Percentiles rank a stretch among this genome's conserved stretches.
Conservation (phyloP, 2,113 vertebrate genomes). For the Coregonus clupeaformis region DNA sequence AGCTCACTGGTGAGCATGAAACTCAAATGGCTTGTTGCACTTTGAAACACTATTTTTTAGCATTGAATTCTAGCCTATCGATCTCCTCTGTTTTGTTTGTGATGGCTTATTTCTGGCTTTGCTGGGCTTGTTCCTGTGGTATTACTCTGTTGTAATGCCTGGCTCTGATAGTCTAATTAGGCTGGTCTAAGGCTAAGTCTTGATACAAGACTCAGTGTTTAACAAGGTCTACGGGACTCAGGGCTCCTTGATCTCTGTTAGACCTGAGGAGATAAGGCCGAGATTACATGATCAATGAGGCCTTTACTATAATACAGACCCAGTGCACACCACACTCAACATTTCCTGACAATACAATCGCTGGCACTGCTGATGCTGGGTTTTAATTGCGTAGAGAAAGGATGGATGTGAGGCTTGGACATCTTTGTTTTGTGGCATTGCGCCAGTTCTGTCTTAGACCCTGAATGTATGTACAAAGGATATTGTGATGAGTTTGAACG, state of each 20-base stretch:
- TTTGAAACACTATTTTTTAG: slow-evolving; percentile 42
- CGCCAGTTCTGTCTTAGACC: no score
- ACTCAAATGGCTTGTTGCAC: slow-evolving; percentile 14
- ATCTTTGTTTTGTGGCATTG: no score
- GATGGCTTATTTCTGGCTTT: slow-evolving; percentile 35
- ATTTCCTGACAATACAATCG: background rate
- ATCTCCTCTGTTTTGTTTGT: background rate
- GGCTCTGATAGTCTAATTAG: slow-evolving; percentile 33
- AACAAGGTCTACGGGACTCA: slow-evolving; percentile 34
- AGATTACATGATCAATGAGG: slow-evolving; percentile 64
- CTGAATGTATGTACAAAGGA: no score
- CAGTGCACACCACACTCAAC: slow-evolving; percentile 7
- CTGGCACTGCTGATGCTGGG: no score
- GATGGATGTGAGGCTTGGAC: no score
- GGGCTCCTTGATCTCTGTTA: slow-evolving; percentile 46
- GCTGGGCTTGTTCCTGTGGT: background rate
- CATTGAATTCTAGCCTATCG: no score
- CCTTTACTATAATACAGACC: background rate
- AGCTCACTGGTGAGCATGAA: no score
- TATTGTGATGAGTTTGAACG: no score
- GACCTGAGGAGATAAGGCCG: slow-evolving; percentile 55
- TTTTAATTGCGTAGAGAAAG: no score
- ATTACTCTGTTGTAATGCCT: background rate
- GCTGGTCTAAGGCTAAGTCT: slow-evolving; percentile 22
- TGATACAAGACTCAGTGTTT: slow-evolving; percentile 33